Evolutionary conservation across 53 echinoderm and acorn worm genomes (phyloP), one percentile per base, ranked within the genome.

Genomic region (Zoroaster sp.): DNA sequence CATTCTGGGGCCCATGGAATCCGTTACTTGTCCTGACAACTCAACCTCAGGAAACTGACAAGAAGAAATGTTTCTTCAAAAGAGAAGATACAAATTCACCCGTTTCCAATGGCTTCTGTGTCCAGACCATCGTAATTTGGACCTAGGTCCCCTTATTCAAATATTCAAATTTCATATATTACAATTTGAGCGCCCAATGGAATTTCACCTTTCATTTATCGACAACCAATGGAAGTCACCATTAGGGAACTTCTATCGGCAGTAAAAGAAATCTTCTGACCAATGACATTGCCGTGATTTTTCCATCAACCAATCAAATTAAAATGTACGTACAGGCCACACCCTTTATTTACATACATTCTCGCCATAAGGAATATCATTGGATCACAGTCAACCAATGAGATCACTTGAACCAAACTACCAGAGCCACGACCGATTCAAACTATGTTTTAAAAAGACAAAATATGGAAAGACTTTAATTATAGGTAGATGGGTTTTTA

Each of bases 1-100:
- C 37, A 35, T 74, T 40, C 42, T 11, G n/a, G 4, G 40, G 20
- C 14, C 42, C 39, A 40, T 38, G 28, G 14, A 82, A 42, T 66
- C 44, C 40, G 41, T 30, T 34, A 15, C 12, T n/a, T 17, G n/a
- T 85, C 85, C 32, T 10, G 85, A 66, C 85, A 85, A 85, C 85
- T 71, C 85, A 36, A 66, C 85, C 69, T 69, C 85, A 66, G 67
- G 45, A 47, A 18, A 85, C 85, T 69, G 45, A 47, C 70, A 85
- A 70, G 85, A 85, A n/a, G n/a, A n/a, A n/a, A 70, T 32, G 69
- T 49, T 14, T 6, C 85, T 71, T 43, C 51, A 5, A 20, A 17
- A n/a, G 35, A 36, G 46, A 30, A 35, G 85, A 68, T 14, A 18
- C 28, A 11, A 82, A 66, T 85, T 85, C 85, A 36, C 13, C 51